A percentile compares a stretch with the other conserved stretches of the same genome.
Conservation (phyloP, 2,797 vertebrate genomes). For the Pterois miles region DNA sequence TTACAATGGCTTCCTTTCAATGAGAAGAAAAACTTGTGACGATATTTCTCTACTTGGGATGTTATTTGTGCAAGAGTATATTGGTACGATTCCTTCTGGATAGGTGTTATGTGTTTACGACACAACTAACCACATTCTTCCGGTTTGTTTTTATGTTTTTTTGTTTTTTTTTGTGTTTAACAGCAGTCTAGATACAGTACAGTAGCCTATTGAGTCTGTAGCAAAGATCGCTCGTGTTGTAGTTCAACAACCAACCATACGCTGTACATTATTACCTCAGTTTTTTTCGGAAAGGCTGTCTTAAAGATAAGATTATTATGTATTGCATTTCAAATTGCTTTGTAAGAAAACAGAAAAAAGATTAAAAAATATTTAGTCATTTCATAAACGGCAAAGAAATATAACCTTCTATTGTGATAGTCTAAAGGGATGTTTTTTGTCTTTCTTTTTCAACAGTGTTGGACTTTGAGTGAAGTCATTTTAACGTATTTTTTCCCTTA, state of each 20-base stretch:
- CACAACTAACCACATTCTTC: conserved; percentile 62
- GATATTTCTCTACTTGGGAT: conserved; percentile 61
- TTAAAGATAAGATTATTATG: conserved; percentile 65
- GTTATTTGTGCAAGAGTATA: conserved; percentile 73
- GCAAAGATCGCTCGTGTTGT: conserved; percentile 41
- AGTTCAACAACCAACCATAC: conserved; percentile 51
- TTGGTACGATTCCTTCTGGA: conserved; percentile 47
- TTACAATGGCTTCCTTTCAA: conserved; percentile 57
- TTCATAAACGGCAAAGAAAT: conserved; percentile 68
- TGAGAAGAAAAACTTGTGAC: conserved; percentile 54
- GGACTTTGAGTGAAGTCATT: conserved; percentile 73
- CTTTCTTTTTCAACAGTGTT: conserved; percentile 72
- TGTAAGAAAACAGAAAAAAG: conserved; percentile 58
- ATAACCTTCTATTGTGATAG: conserved; percentile 58
- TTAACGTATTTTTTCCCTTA: conserved; percentile 67
- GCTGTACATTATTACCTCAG: conserved; percentile 72
- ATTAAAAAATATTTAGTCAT: conserved; percentile 62
- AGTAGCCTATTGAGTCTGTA: conserved; percentile 60
- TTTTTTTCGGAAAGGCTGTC: conserved; percentile 67
- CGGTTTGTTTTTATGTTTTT: conserved; percentile 36
- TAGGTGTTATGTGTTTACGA: conserved; percentile 51
- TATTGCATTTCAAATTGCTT: conserved; percentile 88
- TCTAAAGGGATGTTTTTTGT: conserved; percentile 78
- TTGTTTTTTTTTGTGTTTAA: conserved; percentile 45
- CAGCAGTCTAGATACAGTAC: conserved; percentile 73